Conservation (phyloP, 2,888 invertebrate genomes). For the Lepidochrysops patricia region DNA sequence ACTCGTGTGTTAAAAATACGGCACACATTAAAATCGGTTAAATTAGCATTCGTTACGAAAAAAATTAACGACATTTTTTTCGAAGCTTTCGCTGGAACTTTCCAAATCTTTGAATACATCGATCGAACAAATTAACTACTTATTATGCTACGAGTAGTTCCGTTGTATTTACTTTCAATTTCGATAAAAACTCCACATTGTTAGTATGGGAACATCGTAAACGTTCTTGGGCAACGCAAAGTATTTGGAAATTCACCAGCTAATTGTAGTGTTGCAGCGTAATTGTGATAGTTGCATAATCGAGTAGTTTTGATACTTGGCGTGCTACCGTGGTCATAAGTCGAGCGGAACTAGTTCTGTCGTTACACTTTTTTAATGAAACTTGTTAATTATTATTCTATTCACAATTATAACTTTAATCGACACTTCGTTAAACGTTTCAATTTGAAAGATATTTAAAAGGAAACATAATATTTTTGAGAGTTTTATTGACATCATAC, state of each 20-base stretch:
- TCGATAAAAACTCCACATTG: constrained; percentile 8
- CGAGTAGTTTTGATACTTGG: constrained; percentile 20
- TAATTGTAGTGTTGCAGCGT: constrained; percentile 33
- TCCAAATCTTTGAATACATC: neutral
- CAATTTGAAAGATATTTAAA: neutral
- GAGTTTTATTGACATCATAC: too few relatives aligned
- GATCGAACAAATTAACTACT: neutral
- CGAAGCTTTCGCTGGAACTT: constrained; percentile 2
- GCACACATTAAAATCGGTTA: neutral
- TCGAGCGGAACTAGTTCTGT: neutral
- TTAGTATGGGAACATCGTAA: constrained; percentile 10
- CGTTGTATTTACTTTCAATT: constrained; percentile 10
- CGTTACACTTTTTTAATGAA: neutral
- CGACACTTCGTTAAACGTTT: neutral
- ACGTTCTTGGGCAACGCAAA: constrained; percentile 11
- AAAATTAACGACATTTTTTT: neutral
- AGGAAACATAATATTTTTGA: neutral
- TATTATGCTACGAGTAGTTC: neutral
- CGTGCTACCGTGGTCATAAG: constrained; percentile 29
- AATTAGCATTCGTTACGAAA: constrained; percentile 6
- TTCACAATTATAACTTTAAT: neutral
- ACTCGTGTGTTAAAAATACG: neutral
- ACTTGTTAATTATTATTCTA: neutral
- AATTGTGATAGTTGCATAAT: constrained; percentile 42
- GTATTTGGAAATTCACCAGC: constrained; percentile 31